Conservation (phyloP, 2,113 vertebrate genomes). For the Kryptolebias marmoratus region DNA sequence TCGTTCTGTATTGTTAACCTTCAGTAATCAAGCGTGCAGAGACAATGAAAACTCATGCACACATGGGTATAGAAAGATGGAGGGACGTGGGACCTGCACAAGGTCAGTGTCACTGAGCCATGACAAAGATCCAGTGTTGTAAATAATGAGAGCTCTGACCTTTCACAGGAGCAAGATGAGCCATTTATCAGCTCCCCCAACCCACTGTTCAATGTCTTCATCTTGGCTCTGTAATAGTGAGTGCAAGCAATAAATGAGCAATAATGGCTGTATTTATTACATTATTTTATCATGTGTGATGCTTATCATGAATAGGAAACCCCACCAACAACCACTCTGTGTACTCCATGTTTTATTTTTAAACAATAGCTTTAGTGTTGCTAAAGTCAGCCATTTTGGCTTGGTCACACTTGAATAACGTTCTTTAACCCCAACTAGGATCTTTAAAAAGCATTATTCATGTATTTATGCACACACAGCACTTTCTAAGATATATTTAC, state of each 20-base stretch:
- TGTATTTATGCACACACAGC: background rate
- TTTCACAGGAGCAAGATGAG: slow-evolving; percentile 54
- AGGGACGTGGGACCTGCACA: slow-evolving; percentile 42
- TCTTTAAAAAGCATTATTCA: background rate
- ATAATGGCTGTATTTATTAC: slow-evolving; percentile 9
- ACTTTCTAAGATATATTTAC: too few relatives aligned
- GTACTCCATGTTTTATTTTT: background rate
- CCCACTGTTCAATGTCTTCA: slow-evolving; percentile 37
- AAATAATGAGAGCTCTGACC: slow-evolving; percentile 72
- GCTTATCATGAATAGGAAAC: background rate
- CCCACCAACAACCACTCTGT: background rate
- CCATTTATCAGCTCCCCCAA: slow-evolving; percentile 61
- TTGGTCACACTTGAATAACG: too few relatives aligned
- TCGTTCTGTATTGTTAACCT: slow-evolving; percentile 13
- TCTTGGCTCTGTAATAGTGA: slow-evolving; percentile 32
- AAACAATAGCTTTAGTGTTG: background rate
- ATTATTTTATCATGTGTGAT: background rate
- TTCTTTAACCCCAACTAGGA: background rate
- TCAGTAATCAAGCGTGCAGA: slow-evolving; percentile 5
- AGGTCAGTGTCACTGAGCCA: slow-evolving; percentile 69
- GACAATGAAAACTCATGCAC: slow-evolving; percentile 39
- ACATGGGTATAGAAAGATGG: slow-evolving; percentile 28
- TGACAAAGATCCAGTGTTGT: slow-evolving; percentile 69
- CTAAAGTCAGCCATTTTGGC: background rate
- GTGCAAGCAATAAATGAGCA: slow-evolving; percentile 6